Evolutionary conservation across 2,797 vertebrate species (phyloP).

Genomic region (Acipenser transmontanus): DNA sequence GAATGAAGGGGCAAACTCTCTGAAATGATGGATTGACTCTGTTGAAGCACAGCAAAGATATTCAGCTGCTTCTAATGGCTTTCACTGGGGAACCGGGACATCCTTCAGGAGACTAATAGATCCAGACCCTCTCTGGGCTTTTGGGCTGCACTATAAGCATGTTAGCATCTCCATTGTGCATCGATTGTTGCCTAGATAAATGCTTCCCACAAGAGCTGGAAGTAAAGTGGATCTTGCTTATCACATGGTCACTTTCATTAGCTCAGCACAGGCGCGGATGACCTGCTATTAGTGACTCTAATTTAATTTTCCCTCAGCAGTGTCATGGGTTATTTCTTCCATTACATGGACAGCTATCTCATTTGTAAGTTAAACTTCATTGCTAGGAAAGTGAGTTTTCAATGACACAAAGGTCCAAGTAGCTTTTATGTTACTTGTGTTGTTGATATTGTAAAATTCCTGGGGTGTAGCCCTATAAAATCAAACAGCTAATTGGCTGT

Average conservation of each 20-base stretch:
- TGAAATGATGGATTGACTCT: slow-evolving; percentile 47
- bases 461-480: too few relatives aligned
- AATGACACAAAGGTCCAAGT: too few relatives aligned
- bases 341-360: slow-evolving; percentile 56
- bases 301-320: slow-evolving; percentile 63
- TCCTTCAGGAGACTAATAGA: slow-evolving; percentile 41
- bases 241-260: slow-evolving; percentile 66
- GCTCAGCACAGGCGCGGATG: slow-evolving; percentile 44
- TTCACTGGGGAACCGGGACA: slow-evolving; percentile 38
- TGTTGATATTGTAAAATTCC: too few relatives aligned
- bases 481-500: too few relatives aligned
- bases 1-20: slow-evolving; percentile 20
- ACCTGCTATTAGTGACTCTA: slow-evolving; percentile 64
- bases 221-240: slow-evolving; percentile 43
- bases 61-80: slow-evolving; percentile 50
- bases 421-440: too few relatives aligned
- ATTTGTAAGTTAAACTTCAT: slow-evolving; percentile 59
- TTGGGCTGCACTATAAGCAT: slow-evolving; percentile 30
- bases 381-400: slow-evolving; percentile 6
- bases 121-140: slow-evolving; percentile 26
- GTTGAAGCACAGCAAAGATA: slow-evolving; percentile 31
- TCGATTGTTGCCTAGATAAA: slow-evolving; percentile 49
- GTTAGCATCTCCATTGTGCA: slow-evolving; percentile 49
- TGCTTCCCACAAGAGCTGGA: slow-evolving; percentile 36
- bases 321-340: slow-evolving; percentile 66